Conservation (phyloP, 1,140 invertebrate species). For the Octopus sinensis region DNA sequence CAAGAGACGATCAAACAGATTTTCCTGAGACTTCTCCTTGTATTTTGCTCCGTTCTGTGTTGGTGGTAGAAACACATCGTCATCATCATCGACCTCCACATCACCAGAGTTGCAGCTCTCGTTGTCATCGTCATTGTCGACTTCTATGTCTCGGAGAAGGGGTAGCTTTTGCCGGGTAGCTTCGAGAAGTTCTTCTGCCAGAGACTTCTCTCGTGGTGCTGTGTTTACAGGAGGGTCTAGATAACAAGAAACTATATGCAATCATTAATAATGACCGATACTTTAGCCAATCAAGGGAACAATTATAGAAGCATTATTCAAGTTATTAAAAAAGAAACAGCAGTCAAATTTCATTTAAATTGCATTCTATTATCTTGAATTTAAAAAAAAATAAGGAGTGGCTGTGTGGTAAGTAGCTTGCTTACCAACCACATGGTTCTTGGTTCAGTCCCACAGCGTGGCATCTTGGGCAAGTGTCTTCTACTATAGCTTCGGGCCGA, state of each 20-base stretch:
- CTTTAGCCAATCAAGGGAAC: too few species aligned
- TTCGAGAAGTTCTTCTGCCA: constrained; percentile 46
- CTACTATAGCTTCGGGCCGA: too few species aligned
- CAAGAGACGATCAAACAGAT: constrained; percentile 26
- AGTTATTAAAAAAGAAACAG: too few species aligned
- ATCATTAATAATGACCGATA: too few species aligned
- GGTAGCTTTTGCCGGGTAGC: constrained; percentile 26
- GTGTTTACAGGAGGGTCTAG: background rate
- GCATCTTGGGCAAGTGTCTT: too few species aligned
- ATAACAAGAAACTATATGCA: background rate
- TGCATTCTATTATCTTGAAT: too few species aligned
- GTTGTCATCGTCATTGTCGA: background rate
- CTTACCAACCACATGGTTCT: too few species aligned
- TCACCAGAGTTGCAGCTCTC: background rate
- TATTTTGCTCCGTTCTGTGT: constrained; percentile 3
- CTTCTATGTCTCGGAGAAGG: background rate
- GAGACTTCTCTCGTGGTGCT: constrained; percentile 32
- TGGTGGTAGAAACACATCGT: constrained; percentile 30
- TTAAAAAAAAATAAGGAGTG: too few species aligned
- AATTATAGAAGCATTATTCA: too few species aligned
- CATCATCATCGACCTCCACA: constrained; percentile 6
- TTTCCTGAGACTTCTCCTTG: background rate
- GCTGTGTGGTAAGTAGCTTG: too few species aligned
- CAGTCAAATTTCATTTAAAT: too few species aligned
- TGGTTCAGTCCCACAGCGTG: too few species aligned